Evolutionary conservation across 2,888 invertebrate species (phyloP).

Genomic region (Axea sp.): DNA sequence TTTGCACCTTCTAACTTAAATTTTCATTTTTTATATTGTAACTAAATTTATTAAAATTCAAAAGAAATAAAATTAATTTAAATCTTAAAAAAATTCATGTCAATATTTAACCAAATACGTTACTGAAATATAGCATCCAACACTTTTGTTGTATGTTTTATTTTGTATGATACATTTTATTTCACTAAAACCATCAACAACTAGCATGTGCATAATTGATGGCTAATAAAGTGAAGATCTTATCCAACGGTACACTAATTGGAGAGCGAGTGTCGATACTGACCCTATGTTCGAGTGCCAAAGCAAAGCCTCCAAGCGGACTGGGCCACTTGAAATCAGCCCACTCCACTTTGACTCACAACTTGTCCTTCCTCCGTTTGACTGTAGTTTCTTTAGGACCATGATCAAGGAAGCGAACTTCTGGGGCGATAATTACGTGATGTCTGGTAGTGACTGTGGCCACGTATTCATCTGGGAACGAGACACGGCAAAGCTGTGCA

Average conservation of each 20-base stretch:
- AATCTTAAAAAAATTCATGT: too few species aligned
- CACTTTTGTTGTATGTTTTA: neutral
- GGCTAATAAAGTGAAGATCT: constrained; percentile 46
- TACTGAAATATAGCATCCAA: too few species aligned
- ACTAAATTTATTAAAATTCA: neutral
- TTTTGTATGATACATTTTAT: constrained; percentile 2
- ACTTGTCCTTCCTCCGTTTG: constrained; percentile 73
- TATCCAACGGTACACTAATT: constrained; percentile 43
- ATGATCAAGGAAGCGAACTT: constrained; percentile 93
- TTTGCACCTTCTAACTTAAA: too few species aligned
- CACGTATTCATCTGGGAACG: constrained; percentile 92
- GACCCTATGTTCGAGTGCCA: constrained; percentile 65
- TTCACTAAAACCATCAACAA: constrained; percentile 22
- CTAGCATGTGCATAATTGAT: constrained; percentile 45
- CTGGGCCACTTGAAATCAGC: constrained; percentile 75
- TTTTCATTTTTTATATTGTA: neutral
- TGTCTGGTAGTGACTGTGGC: constrained; percentile 94
- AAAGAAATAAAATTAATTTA: constrained; percentile 4
- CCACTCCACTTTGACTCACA: constrained; percentile 66
- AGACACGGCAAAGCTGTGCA: constrained; percentile 85
- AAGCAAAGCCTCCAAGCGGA: constrained; percentile 77
- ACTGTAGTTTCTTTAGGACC: constrained; percentile 82
- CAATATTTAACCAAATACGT: too few species aligned
- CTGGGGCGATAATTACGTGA: constrained; percentile 89
- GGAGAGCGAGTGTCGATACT: constrained; percentile 63